phyloP scores from a whole-genome alignment of 2,888 invertebrate species.

The Lasioglossum pauxillum region DNA sequence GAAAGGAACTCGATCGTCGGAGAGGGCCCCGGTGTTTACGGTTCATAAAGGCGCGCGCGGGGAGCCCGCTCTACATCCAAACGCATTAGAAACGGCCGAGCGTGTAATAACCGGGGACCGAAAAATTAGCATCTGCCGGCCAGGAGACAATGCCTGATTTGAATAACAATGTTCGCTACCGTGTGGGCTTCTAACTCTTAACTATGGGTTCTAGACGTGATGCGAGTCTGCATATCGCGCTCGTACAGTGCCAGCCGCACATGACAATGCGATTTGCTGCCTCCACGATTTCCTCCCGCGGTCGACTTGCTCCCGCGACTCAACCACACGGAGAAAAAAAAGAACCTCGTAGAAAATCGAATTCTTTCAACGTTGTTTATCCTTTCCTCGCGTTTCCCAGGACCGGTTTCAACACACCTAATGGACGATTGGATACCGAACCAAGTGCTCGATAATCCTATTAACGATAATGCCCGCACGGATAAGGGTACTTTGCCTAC shows the following conservation, averaged over 20 bases:
- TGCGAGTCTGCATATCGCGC: constrained; percentile 64
- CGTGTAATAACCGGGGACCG: constrained; percentile 80
- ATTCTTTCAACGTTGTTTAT: constrained; percentile 17
- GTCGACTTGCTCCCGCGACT: constrained; percentile 39
- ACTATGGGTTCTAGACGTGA: constrained; percentile 74
- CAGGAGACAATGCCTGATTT: constrained; percentile 83
- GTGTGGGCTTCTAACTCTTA: constrained; percentile 83
- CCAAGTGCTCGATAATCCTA: constrained; percentile 4
- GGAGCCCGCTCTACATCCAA: constrained; percentile 79
- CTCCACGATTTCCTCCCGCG: constrained; percentile 68
- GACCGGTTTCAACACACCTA: constrained; percentile 27
- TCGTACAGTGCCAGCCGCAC: constrained; percentile 43
- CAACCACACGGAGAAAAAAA: background rate
- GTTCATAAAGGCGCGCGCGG: constrained; percentile 3
- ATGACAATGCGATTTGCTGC: constrained; percentile 67
- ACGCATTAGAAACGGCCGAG: constrained; percentile 81
- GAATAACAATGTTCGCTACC: constrained; percentile 84
- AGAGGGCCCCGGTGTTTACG: constrained; percentile 15
- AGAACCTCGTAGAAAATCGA: constrained; percentile 24
- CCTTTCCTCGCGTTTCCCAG: constrained; percentile 10
- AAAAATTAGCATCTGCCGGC: constrained; percentile 82
- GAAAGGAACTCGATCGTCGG: constrained; percentile 38
- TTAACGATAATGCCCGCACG: constrained; percentile 10
- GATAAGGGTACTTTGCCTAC: constrained; percentile 2
- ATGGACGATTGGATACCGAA: constrained; percentile 4